Evolutionary conservation across 2,888 invertebrate species (phyloP), one percentile per base, ranked within the genome.

Genomic region (Carabus problematicus): DNA sequence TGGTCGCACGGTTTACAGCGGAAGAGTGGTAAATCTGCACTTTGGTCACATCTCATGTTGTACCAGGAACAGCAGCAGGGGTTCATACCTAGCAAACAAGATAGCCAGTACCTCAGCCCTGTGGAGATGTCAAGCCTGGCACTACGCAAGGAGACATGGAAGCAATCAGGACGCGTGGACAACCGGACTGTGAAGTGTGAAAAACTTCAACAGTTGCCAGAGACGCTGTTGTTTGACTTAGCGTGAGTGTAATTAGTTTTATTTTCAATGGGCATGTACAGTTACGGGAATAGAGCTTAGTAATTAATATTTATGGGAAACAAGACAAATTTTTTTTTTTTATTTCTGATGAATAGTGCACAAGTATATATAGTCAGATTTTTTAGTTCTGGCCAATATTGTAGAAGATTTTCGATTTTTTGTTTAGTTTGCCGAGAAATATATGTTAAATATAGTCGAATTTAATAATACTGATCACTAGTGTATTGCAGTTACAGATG

Each of bases 1-100:
- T 99, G 98, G 98, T 94, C 96, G 0, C 98, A 99, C 79, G 99
- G 98, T 0, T 84, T 98, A 62, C 96, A 96, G 76, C 92, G 91
- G 71, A 98, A 98, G 81, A 92, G 96, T 84, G 97, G 98, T 8
- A 98, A 98, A 83, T 98, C 98, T 0, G 96, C 98, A 0, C 84
- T 99, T 4, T 99, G 99, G 99, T 92, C 95, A 71, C 97, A 98
- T 82, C 86, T 98, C 66, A 88, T 91, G 12, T 92, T 93, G 78
- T 98, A 93, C 79, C 92, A 97, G 77, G 95, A 96, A 77, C 79
- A 91, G 75, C 92, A 92, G 78, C 92, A 93, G 76, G 84, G 85
- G 72, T 85, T 84, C 76, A 85, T 87, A 75, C 80, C 85, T 58
- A 80, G 82, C 72, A 85, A 86, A 79, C 82, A 87, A 72, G 86